Conservation (phyloP, 2,888 invertebrate species). For the Apamea sordens region DNA sequence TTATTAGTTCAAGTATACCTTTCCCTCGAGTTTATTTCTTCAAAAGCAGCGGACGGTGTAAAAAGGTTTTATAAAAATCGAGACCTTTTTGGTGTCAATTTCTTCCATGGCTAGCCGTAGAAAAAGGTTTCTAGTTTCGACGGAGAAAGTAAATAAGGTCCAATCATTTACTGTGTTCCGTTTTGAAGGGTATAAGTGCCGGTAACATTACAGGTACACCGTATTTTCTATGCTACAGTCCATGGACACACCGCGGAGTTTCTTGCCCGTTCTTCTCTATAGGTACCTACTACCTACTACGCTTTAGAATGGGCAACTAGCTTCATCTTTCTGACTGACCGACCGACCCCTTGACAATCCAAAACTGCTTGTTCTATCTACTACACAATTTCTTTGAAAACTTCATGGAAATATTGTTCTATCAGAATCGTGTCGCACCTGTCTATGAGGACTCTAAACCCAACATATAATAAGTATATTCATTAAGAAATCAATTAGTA, state of each 20-base stretch:
- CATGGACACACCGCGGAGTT: too few species aligned
- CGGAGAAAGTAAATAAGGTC: neutral
- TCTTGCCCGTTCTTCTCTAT: too few species aligned
- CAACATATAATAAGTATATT: neutral
- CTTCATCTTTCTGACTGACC: too few species aligned
- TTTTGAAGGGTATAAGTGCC: neutral
- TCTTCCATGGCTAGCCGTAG: neutral
- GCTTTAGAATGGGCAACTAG: too few species aligned
- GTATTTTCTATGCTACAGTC: too few species aligned
- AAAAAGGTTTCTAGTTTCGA: neutral
- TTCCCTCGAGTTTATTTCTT: slow-evolving; percentile 10
- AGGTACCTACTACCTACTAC: too few species aligned
- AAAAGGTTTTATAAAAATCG: slow-evolving; percentile 1
- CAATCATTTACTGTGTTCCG: neutral
- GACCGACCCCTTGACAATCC: too few species aligned
- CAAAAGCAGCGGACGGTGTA: neutral
- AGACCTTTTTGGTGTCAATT: slow-evolving; percentile 17
- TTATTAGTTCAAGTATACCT: slow-evolving; percentile 6
- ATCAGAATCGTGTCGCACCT: too few species aligned
- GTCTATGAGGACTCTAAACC: too few species aligned
- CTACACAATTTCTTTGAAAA: too few species aligned
- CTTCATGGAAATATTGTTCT: too few species aligned
- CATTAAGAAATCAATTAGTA: slow-evolving; percentile 16
- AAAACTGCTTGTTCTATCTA: too few species aligned
- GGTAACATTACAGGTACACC: neutral